phyloP scores from a whole-genome alignment of 2,797 vertebrate species.

The Paratrypauchen microcephalus region DNA sequence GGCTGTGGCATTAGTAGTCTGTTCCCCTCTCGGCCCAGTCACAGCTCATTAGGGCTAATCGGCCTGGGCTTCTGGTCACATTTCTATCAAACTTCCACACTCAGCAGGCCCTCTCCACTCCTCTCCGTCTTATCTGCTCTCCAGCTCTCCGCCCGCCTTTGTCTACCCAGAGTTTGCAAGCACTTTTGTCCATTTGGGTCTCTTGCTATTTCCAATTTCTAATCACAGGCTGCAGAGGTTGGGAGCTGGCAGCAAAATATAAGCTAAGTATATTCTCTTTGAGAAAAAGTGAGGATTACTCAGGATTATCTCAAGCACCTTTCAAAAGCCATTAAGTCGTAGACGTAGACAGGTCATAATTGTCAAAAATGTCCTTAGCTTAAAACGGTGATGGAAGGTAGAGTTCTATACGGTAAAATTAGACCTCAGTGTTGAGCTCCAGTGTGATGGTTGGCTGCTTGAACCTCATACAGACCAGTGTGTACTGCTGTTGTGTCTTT shows the following conservation, averaged over 20 bases:
- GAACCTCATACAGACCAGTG: background rate
- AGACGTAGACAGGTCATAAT: background rate
- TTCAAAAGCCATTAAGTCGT: background rate
- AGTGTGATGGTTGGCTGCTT: background rate
- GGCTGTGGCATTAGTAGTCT: conserved; percentile 43
- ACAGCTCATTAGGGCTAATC: conserved; percentile 66
- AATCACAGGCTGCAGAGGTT: background rate
- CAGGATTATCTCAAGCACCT: background rate
- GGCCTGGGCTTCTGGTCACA: conserved; percentile 37
- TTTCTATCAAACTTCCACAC: conserved; percentile 43
- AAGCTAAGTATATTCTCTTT: background rate
- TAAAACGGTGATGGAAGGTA: background rate
- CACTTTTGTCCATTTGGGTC: conserved; percentile 12
- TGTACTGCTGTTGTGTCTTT: background rate
- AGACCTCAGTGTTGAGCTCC: background rate
- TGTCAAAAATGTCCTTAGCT: background rate
- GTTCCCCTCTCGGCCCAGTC: conserved; percentile 42
- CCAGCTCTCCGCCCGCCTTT: conserved; percentile 17
- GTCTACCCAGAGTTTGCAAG: conserved; percentile 29
- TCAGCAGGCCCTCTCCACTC: conserved; percentile 28
- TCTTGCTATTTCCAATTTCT: conserved; percentile 18
- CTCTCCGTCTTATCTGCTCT: conserved; percentile 14
- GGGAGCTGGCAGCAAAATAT: background rate
- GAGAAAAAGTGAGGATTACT: background rate
- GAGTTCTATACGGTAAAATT: background rate